A percentile compares a stretch with the other conserved stretches of the same genome.
Conservation (phyloP, 2,113 vertebrate genomes). For the Dicerorhinus sumatrensis region DNA sequence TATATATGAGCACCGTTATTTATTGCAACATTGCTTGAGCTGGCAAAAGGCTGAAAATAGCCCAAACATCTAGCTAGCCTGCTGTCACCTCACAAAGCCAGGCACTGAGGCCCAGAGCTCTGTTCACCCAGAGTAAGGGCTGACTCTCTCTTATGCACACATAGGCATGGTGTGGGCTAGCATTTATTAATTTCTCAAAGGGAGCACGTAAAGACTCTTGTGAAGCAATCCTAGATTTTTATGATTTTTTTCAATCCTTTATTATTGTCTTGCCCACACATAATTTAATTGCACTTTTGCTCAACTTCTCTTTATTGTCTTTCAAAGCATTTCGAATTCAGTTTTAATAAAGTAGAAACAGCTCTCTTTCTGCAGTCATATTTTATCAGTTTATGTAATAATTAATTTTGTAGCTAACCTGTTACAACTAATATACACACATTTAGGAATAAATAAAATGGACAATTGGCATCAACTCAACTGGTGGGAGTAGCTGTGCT, state of each 20-base stretch:
- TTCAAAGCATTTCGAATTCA: slow-evolving; percentile 16
- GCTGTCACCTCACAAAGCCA: background rate
- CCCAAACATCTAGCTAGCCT: background rate
- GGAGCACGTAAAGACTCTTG: background rate
- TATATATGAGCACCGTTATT: background rate
- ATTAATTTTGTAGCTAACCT: background rate
- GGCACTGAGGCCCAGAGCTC: background rate
- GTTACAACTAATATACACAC: background rate
- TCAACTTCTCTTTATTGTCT: background rate
- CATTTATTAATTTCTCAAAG: slow-evolving; percentile 15
- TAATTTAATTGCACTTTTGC: background rate
- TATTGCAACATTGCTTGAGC: slow-evolving; percentile 6
- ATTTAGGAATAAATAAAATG: background rate
- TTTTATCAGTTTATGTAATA: slow-evolving; percentile 20
- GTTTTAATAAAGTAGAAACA: slow-evolving; percentile 50
- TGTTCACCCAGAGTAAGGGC: background rate
- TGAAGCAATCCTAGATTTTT: background rate
- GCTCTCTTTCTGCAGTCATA: background rate
- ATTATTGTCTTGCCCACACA: background rate
- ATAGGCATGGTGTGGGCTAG: background rate
- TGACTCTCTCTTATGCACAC: background rate
- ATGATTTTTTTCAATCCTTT: background rate
- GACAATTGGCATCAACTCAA: background rate
- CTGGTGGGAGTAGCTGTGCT: background rate
- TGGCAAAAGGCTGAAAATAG: background rate